Base-by-base conservation (phyloP, 2,797 vertebrate genomes). In the Tragelaphus oryx region DNA sequence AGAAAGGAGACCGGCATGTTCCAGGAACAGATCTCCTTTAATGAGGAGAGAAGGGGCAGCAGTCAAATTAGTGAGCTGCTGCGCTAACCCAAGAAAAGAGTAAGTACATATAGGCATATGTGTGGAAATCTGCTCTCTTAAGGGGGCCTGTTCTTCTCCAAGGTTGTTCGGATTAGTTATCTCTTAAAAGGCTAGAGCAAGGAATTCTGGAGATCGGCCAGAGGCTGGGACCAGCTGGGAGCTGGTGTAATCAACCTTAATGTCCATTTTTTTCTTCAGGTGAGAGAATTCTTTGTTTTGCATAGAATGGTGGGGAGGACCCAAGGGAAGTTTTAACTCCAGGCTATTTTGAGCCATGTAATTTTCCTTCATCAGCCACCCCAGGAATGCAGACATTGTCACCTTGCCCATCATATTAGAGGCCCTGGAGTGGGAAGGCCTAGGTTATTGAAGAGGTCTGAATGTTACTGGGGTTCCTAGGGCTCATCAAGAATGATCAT, bases 1-100 rank as follows among this genome's bases (percentile, higher is more conserved):
- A 22, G 33, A 68, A 37, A 37, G 0, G 5, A 22, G 33, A 22
- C 62, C 0, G 0, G 5, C 33, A 1, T 11, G 5, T 37, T 68
- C 17, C 33, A 68, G 5, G 18, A 68, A 22, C 9, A 68, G 65
- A 68, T 68, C 33, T 22, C 33, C 65, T 37, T 68, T 68, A 37
- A 68, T 22, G 33, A 68, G 33, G 33, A 18, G 6, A 37, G 65
- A 68, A 22, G 33, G 33, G 65, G 11, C 18, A 22, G 65, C 65
- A 37, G 18, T 33, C 65, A 68, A 33, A 37, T 12, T 11, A 12
- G 65, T 20, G 18, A 68, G 65, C 65, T 68, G 33, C 65, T 37
- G 18, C 33, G 12, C 33, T 37, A 37, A 37, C 65, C 65, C 18
- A 22, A 6, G 18, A 22, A 68, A 37, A 11, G n/a, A 68, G n/a